phyloP scores from a whole-genome alignment of 2,797 vertebrate species.

The Xenentodon cancila region DNA sequence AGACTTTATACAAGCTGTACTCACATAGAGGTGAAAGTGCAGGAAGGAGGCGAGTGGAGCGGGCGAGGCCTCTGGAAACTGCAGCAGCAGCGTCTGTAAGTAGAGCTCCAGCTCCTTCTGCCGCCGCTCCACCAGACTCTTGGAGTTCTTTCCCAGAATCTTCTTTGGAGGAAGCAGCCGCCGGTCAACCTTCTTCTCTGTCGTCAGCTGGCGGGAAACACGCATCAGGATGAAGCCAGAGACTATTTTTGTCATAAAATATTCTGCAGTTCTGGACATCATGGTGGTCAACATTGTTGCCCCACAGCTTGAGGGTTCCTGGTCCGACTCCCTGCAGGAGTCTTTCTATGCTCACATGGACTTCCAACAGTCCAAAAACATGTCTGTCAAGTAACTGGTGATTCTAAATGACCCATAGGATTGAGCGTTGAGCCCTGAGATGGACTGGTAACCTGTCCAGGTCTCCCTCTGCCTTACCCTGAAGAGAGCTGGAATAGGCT shows the following conservation, averaged over 20 bases:
- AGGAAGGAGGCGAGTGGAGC: constrained; percentile 89
- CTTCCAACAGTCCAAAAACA: too few relatives aligned
- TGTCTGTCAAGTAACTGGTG: too few relatives aligned
- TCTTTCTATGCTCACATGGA: too few relatives aligned
- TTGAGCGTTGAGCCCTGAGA: too few relatives aligned
- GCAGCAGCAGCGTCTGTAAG: constrained; percentile 89
- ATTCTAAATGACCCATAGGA: too few relatives aligned
- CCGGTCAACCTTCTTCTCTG: constrained; percentile 92
- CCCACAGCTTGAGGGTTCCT: too few relatives aligned
- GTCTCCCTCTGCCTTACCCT: too few relatives aligned
- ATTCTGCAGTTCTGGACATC: not conserved
- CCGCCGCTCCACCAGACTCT: constrained; percentile 92
- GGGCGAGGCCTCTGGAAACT: constrained; percentile 88
- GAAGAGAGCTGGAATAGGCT: too few relatives aligned
- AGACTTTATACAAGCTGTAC: too few relatives aligned
- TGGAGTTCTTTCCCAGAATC: constrained; percentile 97
- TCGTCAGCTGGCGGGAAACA: constrained; percentile 82
- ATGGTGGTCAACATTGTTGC: not conserved
- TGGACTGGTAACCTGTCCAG: too few relatives aligned
- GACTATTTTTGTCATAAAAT: not conserved
- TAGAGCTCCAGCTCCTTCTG: constrained; percentile 96
- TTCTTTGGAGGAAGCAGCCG: constrained; percentile 96
- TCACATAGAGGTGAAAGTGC: constrained; percentile 95
- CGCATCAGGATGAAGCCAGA: not conserved
- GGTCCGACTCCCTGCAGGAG: too few relatives aligned